Conservation (phyloP, 1,140 invertebrate species). For the Whitmania pigra region DNA sequence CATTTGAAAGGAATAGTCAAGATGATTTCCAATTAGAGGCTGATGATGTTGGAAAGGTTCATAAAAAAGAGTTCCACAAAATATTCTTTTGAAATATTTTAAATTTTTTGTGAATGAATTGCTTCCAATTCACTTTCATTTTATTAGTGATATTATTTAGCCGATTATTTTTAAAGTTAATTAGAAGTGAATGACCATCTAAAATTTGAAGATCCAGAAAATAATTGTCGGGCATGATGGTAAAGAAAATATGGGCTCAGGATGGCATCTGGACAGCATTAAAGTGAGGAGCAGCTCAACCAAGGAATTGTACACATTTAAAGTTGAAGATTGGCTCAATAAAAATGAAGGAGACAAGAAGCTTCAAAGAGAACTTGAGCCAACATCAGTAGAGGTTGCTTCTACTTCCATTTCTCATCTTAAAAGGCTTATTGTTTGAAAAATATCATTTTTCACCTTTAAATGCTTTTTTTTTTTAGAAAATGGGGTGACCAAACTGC, state of each 20-base stretch:
- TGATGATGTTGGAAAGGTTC: constrained; percentile 35
- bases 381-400: not conserved
- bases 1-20: constrained; percentile 37
- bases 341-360: constrained; percentile 36
- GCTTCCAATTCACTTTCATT: not conserved
- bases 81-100: not conserved
- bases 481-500: not conserved
- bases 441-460: not conserved
- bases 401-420: not conserved
- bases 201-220: constrained; percentile 33
- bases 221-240: constrained; percentile 40
- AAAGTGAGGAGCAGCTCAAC: constrained; percentile 34
- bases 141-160: not conserved
- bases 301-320: constrained; percentile 37
- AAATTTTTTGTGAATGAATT: not conserved
- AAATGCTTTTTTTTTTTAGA: not conserved
- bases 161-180: not conserved
- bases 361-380: constrained; percentile 34
- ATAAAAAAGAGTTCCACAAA: not conserved
- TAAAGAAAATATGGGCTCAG: constrained; percentile 31
- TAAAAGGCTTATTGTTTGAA: not conserved
- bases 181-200: not conserved
- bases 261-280: constrained; percentile 41
- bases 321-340: constrained; percentile 40
- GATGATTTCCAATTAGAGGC: constrained; percentile 40